These are phyloP conservation scores for Axea sp. DNA, from an alignment of 2,888 invertebrate genomes.

Conservation along the genomic window DNA sequence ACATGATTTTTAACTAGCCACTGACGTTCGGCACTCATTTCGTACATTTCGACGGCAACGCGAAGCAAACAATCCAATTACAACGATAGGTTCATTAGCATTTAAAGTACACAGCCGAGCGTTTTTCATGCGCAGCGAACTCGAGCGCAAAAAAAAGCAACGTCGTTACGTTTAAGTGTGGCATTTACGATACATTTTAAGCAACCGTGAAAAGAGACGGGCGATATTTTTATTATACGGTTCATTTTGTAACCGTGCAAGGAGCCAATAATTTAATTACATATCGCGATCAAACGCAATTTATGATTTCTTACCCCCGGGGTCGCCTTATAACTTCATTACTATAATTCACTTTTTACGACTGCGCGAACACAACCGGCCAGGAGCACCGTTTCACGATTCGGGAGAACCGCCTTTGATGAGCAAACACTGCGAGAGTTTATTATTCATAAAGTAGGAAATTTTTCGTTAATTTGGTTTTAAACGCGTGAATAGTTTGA, in stretches of 20 bases:
- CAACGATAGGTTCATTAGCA: constrained; percentile 38
- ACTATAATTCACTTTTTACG: constrained; percentile 24
- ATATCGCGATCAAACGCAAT: constrained; percentile 11
- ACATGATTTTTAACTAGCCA: constrained; percentile 5
- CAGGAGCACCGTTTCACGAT: too few relatives aligned
- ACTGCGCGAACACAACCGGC: neutral
- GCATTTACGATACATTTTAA: constrained; percentile 38
- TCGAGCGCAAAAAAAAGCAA: constrained; percentile 23
- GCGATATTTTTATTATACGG: constrained; percentile 8
- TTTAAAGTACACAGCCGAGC: constrained; percentile 12
- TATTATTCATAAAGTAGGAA: neutral
- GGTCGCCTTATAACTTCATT: constrained; percentile 30
- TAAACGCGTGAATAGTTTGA: constrained; percentile 26
- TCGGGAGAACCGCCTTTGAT: too few relatives aligned
- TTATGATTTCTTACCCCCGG: constrained; percentile 5
- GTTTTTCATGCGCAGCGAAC: constrained; percentile 22
- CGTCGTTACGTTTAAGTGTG: constrained; percentile 41
- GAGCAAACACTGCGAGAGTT: too few relatives aligned
- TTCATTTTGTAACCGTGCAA: constrained; percentile 14
- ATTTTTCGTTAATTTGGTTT: constrained; percentile 4
- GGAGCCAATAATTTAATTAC: constrained; percentile 36
- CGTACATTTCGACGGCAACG: neutral
- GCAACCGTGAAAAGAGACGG: constrained; percentile 8
- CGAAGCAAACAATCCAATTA: constrained; percentile 38
- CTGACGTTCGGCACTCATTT: constrained; percentile 21